These are phyloP conservation scores for Zosterops hypoxanthus DNA, from an alignment of 2,113 vertebrate genomes.

Conservation along the genomic window DNA sequence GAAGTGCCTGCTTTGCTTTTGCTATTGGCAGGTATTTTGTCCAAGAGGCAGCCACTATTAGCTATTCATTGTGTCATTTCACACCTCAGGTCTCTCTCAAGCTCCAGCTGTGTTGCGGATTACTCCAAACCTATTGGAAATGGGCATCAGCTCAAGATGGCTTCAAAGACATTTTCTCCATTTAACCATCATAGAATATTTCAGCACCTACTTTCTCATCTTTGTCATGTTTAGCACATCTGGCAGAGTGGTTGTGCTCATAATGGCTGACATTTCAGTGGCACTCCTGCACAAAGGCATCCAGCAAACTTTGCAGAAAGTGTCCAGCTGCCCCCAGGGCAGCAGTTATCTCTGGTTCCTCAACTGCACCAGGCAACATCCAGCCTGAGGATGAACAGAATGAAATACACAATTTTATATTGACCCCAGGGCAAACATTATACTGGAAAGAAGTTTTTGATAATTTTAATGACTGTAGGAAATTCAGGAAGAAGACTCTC, in stretches of 20 bases:
- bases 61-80: neutral
- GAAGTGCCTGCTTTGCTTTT: neutral
- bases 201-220: neutral
- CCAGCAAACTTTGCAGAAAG: neutral
- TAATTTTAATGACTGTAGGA: neutral
- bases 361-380: neutral
- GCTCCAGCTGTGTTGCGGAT: neutral
- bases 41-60: neutral
- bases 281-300: neutral
- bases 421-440: neutral
- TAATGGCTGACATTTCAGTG: neutral
- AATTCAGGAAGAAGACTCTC: neutral
- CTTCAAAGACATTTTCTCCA: neutral
- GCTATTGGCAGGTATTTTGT: neutral
- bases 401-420: neutral
- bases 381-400: neutral
- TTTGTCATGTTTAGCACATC: neutral
- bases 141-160: neutral
- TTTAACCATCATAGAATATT: neutral
- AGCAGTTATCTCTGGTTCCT: neutral
- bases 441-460: neutral
- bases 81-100: neutral
- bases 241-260: neutral
- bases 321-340: neutral
- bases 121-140: neutral